phyloP scores from a whole-genome alignment of 2,888 invertebrate genomes.

The Ligdia adustata region DNA sequence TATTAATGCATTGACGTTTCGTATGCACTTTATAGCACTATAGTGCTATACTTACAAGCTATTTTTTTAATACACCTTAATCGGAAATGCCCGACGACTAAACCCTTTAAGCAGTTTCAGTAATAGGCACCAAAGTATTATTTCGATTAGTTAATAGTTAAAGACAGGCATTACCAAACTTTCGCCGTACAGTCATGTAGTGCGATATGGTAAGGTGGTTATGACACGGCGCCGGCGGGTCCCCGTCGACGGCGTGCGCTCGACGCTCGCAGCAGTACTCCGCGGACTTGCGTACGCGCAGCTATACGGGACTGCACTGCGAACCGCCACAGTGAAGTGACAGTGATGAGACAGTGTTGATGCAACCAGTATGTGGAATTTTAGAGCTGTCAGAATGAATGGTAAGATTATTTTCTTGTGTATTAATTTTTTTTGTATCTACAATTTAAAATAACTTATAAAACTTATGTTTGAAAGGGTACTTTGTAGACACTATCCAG shows the following conservation, averaged over 20 bases:
- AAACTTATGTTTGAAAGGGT: no score
- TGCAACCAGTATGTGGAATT: slow-evolving; percentile 59
- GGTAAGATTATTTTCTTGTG: slow-evolving; percentile 51
- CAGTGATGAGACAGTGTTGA: slow-evolving; percentile 69
- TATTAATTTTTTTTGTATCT: not conserved
- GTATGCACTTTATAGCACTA: no score
- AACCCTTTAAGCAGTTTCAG: no score
- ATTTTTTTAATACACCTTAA: no score
- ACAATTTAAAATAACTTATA: not conserved
- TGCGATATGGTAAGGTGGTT: slow-evolving; percentile 21
- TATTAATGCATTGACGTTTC: no score
- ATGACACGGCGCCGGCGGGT: slow-evolving; percentile 31
- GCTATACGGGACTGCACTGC: slow-evolving; percentile 43
- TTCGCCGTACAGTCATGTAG: slow-evolving; percentile 13
- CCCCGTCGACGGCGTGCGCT: slow-evolving; percentile 12
- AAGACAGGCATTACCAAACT: slow-evolving; percentile 15
- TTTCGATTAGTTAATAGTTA: no score
- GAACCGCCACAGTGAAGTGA: slow-evolving; percentile 58
- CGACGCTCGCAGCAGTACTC: slow-evolving; percentile 41
- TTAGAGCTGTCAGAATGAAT: slow-evolving; percentile 66
- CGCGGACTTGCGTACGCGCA: slow-evolving; percentile 49
- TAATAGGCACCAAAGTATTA: no score
- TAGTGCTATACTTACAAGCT: no score
- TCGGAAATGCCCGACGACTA: no score
- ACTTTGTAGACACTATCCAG: no score